Conservation (phyloP, 2,797 vertebrate genomes). For the Hemitrygon akajei region DNA sequence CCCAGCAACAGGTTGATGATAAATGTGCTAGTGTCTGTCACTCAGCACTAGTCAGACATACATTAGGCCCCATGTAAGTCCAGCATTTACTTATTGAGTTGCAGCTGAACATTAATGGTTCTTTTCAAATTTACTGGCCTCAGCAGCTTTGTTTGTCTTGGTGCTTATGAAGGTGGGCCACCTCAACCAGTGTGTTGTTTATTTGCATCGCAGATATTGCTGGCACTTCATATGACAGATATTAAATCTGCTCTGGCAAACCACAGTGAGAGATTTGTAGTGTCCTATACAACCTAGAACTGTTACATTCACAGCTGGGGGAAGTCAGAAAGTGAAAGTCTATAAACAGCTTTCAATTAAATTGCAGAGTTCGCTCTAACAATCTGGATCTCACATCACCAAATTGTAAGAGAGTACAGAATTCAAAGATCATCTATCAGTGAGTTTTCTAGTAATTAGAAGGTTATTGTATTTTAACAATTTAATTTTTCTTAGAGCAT, state of each 20-base stretch:
- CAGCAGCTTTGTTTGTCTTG: too few species aligned
- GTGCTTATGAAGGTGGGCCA: background rate
- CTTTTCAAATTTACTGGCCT: too few species aligned
- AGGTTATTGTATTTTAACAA: too few species aligned
- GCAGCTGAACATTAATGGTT: too few species aligned
- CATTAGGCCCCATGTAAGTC: too few species aligned
- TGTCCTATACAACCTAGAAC: background rate
- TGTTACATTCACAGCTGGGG: background rate
- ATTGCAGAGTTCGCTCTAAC: conserved; percentile 3
- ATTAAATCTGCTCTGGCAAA: background rate
- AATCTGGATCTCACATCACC: background rate
- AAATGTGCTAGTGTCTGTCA: too few species aligned
- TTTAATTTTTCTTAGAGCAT: background rate
- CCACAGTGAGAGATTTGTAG: background rate
- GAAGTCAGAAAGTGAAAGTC: background rate
- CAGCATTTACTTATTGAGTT: too few species aligned
- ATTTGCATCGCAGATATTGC: background rate
- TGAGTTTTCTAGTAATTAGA: background rate
- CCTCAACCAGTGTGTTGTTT: background rate
- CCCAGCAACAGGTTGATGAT: too few species aligned
- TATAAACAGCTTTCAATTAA: background rate
- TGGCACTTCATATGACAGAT: background rate
- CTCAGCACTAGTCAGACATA: too few species aligned
- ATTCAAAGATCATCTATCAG: background rate
- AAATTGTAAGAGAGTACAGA: background rate